Conservation (phyloP, 1,140 invertebrate genomes). For the Lepidurus packardi region DNA sequence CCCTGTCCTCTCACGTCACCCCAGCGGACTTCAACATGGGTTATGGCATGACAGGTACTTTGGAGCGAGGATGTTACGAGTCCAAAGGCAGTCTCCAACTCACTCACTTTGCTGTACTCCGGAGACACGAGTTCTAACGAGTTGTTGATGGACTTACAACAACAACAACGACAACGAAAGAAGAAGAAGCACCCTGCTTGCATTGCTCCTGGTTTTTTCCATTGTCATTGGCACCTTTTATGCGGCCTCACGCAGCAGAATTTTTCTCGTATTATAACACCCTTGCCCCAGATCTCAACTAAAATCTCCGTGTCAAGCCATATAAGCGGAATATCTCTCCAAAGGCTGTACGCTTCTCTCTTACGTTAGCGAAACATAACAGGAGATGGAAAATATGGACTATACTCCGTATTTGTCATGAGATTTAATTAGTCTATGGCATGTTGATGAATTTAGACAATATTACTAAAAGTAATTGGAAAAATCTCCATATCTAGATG, state of each 20-base stretch:
- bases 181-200: background rate
- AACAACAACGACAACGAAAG: conserved; percentile 7
- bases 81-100: conserved; percentile 68
- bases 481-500: background rate
- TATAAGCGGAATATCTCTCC: background rate
- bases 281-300: background rate
- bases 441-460: background rate
- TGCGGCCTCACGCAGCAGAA: background rate
- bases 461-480: conserved; percentile 1
- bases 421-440: background rate
- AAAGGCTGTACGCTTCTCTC: background rate
- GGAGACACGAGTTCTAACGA: conserved; percentile 51
- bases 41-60: conserved; percentile 76
- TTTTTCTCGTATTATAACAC: background rate
- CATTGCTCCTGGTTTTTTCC: background rate
- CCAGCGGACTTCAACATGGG: conserved; percentile 80
- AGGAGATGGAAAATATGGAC: background rate
- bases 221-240: background rate
- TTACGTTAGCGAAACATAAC: background rate
- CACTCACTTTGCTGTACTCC: conserved; percentile 77
- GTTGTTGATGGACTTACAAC: conserved; percentile 3
- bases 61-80: conserved; percentile 59
- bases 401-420: background rate
- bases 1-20: conserved; percentile 68
- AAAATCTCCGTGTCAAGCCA: background rate